phyloP scores from a whole-genome alignment of 2,888 invertebrate genomes.

The Caenorhabditis virilis region DNA sequence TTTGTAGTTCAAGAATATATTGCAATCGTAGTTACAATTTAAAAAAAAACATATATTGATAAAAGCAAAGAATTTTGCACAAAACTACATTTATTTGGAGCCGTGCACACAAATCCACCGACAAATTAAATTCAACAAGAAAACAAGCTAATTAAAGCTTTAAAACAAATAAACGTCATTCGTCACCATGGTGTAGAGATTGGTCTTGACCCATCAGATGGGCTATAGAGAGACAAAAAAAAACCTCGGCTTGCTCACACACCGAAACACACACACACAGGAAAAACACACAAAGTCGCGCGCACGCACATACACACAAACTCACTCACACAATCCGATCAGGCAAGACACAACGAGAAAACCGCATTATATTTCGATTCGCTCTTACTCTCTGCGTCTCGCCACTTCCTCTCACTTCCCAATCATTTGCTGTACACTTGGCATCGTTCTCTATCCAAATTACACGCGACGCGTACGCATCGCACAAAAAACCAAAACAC shows the following conservation, averaged over 20 bases:
- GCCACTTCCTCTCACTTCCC: not conserved
- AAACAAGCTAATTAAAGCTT: not conserved
- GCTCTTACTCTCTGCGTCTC: too few relatives aligned
- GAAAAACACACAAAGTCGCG: not conserved
- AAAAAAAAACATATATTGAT: too few relatives aligned
- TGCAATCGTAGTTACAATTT: too few relatives aligned
- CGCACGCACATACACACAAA: constrained; percentile 2
- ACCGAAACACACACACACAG: not conserved
- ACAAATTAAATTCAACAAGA: too few relatives aligned
- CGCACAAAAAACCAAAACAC: too few relatives aligned
- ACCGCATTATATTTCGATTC: too few relatives aligned
- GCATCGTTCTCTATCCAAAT: not conserved
- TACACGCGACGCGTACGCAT: not conserved
- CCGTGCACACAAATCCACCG: too few relatives aligned
- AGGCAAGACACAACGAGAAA: not conserved
- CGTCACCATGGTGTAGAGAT: not conserved
- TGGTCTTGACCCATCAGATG: not conserved
- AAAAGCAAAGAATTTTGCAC: too few relatives aligned
- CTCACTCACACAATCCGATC: not conserved
- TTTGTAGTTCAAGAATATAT: too few relatives aligned
- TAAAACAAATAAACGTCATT: not conserved
- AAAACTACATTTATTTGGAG: too few relatives aligned
- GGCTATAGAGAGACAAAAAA: not conserved
- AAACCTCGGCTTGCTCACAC: not conserved
- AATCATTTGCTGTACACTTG: not conserved